Percentiles rank a stretch among this genome's conserved stretches.
Evolutionary conservation across 1,140 invertebrate genomes (phyloP).

Genomic region (Battus philenor): DNA sequence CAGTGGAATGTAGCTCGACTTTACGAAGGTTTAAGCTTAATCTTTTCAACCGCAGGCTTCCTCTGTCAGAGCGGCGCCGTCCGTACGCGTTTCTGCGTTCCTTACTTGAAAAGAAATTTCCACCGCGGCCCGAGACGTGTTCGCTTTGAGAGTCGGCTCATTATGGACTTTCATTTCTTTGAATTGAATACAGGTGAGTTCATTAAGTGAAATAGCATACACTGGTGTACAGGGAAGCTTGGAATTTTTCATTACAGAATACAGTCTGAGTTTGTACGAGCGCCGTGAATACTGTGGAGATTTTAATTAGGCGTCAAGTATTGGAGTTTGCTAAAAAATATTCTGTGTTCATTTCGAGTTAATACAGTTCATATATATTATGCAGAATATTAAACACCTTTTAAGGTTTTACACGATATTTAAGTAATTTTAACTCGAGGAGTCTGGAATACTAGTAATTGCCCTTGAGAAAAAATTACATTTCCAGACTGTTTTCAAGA

Average conservation of each 20-base stretch:
- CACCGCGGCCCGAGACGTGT: conserved; percentile 40
- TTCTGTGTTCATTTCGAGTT: too few species aligned
- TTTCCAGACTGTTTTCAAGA: too few species aligned
- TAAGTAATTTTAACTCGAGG: too few species aligned
- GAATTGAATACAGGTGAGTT: conserved; percentile 57
- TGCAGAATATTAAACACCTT: too few species aligned
- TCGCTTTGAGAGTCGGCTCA: conserved; percentile 51
- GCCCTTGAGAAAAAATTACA: too few species aligned
- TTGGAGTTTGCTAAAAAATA: too few species aligned
- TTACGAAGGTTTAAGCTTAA: too few species aligned
- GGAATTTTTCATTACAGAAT: conserved; percentile 56
- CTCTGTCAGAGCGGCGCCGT: conserved; percentile 44
- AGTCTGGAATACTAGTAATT: too few species aligned
- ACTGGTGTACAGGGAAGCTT: conserved; percentile 24
- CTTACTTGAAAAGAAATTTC: conserved; percentile 59
- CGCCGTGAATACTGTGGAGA: conserved; percentile 28
- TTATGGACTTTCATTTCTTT: conserved; percentile 55
- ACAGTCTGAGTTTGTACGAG: conserved; percentile 4
- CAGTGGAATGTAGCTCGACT: too few species aligned
- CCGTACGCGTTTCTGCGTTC: conserved; percentile 34
- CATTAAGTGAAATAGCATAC: conserved; percentile 45
- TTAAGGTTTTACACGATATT: too few species aligned
- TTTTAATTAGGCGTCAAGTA: conserved; percentile 27
- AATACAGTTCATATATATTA: too few species aligned
- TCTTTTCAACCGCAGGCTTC: too few species aligned